Base-by-base conservation (phyloP, 2,113 vertebrate genomes). In the Gymnocephalus cernua region DNA sequence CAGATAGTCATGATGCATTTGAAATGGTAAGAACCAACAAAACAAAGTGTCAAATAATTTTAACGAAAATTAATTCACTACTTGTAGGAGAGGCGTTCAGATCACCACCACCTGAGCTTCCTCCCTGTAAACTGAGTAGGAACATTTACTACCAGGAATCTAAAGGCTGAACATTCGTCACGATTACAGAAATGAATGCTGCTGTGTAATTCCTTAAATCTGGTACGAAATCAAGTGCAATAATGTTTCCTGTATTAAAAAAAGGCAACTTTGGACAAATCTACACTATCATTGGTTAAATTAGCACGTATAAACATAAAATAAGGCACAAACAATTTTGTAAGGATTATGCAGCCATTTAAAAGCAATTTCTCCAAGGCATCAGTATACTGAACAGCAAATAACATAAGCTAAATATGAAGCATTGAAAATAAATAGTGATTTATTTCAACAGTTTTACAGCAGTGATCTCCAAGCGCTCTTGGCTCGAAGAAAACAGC, bases 361-460 rank as follows among this genome's bases (percentile, higher is more conserved):
- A 2, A 41, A 67, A 56, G 47, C 19, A 70, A 62, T 23, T 41
- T 71, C 3, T 62, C 3, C 19, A 38, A 35, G 65, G 65, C 48
- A 29, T 15, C 54, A 14, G 53, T 27, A 2, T 9, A 32, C 11
- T 15, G n/a, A 59, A 44, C 76, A 82, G n/a, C 50, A 41, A 2
- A 14, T 57, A 54, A 65, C 3, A 18, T 9, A 19, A 4, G 45
- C 70, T 69, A 69, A 76, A 76, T 57, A 69, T 21, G 0, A 41
- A 54, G n/a, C 53, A 61, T 11, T 21, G 7, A 84, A 75, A 86
- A 83, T 83, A 81, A 85, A 85, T 83, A 80, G 14, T 27, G 50
- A 59, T 75, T n/a, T 53, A 21, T 35, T 27, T 59, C 6, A 62
- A 71, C 35, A 56, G 6, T 58, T 77, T 54, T 38, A 88, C 74